Percentiles rank a stretch among this genome's conserved stretches.
phyloP scores from a whole-genome alignment of 2,113 vertebrate genomes.

The Podarcis raffonei region DNA sequence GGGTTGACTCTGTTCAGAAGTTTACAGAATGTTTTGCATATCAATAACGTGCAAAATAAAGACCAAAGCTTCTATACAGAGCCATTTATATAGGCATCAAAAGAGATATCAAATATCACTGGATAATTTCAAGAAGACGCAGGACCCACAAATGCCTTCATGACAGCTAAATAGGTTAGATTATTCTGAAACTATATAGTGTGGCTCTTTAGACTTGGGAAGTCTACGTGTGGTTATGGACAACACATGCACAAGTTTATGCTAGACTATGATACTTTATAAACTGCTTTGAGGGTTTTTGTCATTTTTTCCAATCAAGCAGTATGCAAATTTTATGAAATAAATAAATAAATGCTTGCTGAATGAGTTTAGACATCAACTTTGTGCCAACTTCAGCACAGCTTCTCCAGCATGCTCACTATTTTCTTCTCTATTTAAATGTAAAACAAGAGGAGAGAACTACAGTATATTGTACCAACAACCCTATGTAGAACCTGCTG shows the following conservation, averaged over 20 bases:
- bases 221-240: background rate
- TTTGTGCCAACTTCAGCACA: too few species aligned
- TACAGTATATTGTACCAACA: background rate
- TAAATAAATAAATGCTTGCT: too few species aligned
- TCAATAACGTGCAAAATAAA: slow-evolving; percentile 52
- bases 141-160: slow-evolving; percentile 64
- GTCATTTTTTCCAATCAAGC: too few species aligned
- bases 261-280: too few species aligned
- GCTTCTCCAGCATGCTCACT: too few species aligned
- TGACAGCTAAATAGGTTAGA: slow-evolving; percentile 52
- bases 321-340: too few species aligned
- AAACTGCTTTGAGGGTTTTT: too few species aligned
- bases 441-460: background rate
- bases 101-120: slow-evolving; percentile 54
- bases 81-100: slow-evolving; percentile 19
- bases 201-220: slow-evolving; percentile 35
- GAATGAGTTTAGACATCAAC: background rate
- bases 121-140: slow-evolving; percentile 60
- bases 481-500: background rate
- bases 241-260: background rate
- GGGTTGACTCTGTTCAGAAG: slow-evolving; percentile 50
- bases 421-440: background rate
- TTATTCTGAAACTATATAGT: slow-evolving; percentile 48
- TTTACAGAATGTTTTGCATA: slow-evolving; percentile 49
- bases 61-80: slow-evolving; percentile 36